A percentile compares a stretch with the other conserved stretches of the same genome.
Evolutionary conservation across 2,888 invertebrate species (phyloP).

Genomic region (Erynnis tages): DNA sequence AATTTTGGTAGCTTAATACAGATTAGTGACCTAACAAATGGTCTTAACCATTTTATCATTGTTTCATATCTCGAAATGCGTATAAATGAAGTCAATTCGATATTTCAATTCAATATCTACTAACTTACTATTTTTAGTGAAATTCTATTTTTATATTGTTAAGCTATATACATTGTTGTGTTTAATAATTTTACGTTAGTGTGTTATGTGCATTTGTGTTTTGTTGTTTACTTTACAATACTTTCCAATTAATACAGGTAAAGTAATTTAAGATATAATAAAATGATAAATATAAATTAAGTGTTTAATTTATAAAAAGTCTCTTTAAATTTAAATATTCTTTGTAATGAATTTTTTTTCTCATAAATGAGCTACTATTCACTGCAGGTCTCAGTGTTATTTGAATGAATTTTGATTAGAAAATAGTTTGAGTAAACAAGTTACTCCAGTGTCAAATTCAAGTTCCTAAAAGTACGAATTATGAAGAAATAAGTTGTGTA

Average conservation of each 20-base stretch:
- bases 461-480: too few species aligned
- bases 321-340: too few species aligned
- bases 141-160: slow-evolving; percentile 26
- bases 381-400: too few species aligned
- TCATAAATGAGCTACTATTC: too few species aligned
- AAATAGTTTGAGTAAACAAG: too few species aligned
- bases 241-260: slow-evolving; percentile 16
- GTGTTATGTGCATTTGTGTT: slow-evolving; percentile 8
- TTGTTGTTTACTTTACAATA: slow-evolving; percentile 8
- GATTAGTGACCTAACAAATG: too few species aligned
- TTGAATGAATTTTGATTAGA: too few species aligned
- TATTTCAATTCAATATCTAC: not conserved
- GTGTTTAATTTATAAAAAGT: too few species aligned
- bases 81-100: slow-evolving; percentile 3
- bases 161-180: slow-evolving; percentile 8
- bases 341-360: too few species aligned
- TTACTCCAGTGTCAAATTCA: too few species aligned
- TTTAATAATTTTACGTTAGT: slow-evolving; percentile 18
- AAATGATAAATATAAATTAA: not conserved
- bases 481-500: not conserved
- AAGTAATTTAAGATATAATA: not conserved
- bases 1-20: too few species aligned
- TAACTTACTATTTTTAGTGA: slow-evolving; percentile 1
- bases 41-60: not conserved
- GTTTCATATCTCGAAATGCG: not conserved